Evolutionary conservation across 2,797 vertebrate species (phyloP), one percentile per base, ranked within the genome.

Genomic region (Steatocranus sp.): DNA sequence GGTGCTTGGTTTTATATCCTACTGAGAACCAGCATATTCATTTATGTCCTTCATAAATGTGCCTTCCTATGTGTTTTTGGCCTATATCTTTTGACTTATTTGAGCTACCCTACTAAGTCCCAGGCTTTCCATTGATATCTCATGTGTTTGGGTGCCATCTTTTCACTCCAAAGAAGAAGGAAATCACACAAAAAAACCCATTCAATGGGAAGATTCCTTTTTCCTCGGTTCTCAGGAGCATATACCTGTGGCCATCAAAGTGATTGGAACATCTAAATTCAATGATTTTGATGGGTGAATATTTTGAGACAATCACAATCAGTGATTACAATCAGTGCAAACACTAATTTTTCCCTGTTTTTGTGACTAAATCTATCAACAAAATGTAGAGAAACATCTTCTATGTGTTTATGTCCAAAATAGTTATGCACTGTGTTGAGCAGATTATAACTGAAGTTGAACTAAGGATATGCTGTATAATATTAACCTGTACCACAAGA

Each of bases 261-360:
- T 61, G 10, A 61, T 5, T 61, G 56, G 6, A n/a, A 34, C 6
- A 61, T 34, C 56, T 5, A 34, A 61, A 34, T 34, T 61, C 0
- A 61, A 7, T 36, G 56, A 34, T 34, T 61, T 7, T n/a, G 6
- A 58, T n/a, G 54, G 54, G 54, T 58, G 30, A 32, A 0, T 61
- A 61, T 30, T 61, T n/a, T 0, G 36, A 25, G 36, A 25, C 38
- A 17, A 23, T 66, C 61, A 41, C 61, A 66, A 66, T 66, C 61
- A 3, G 12, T 11, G 20, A 23, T 68, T 23, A 17, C 23, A 68
- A 41, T 68, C 36, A 5, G 8, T 68, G 20, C 20, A 68, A 63
- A 20, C 20, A 36, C 58, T 14, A 0, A 8, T 20, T 36, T 63
- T 0, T 0, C 18, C 56, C 0, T 0, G 18, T 0, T 66, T 20